phyloP scores from a whole-genome alignment of 1,140 invertebrate genomes.

The Propsilocerus akamusi region DNA sequence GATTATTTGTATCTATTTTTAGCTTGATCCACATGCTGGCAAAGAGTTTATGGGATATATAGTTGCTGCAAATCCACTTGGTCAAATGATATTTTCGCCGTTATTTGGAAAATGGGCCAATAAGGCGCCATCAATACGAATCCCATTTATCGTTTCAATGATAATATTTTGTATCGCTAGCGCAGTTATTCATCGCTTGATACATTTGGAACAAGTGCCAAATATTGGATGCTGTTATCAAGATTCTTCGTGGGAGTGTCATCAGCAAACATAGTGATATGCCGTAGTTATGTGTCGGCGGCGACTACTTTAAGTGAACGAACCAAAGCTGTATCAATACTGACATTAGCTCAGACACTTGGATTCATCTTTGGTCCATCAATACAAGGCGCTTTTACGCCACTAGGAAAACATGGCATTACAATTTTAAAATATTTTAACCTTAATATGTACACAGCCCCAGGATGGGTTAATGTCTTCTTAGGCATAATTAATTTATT shows the following conservation, averaged over 20 bases:
- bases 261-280: slow-evolving; percentile 65
- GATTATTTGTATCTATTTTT: slow-evolving; percentile 16
- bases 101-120: slow-evolving; percentile 74
- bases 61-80: slow-evolving; percentile 73
- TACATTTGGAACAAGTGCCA: slow-evolving; percentile 32
- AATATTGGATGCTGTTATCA: slow-evolving; percentile 53
- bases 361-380: slow-evolving; percentile 76
- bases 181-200: slow-evolving; percentile 56
- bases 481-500: slow-evolving; percentile 56
- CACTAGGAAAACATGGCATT: slow-evolving; percentile 44
- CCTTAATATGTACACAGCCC: slow-evolving; percentile 76
- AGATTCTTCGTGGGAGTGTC: slow-evolving; percentile 70
- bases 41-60: slow-evolving; percentile 73
- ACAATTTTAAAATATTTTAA: slow-evolving; percentile 27
- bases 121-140: slow-evolving; percentile 42
- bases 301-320: slow-evolving; percentile 63
- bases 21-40: slow-evolving; percentile 59
- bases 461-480: slow-evolving; percentile 66
- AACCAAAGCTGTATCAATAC: slow-evolving; percentile 65
- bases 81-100: slow-evolving; percentile 75
- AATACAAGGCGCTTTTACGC: slow-evolving; percentile 53
- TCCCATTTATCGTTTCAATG: slow-evolving; percentile 52
- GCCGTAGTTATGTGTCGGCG: slow-evolving; percentile 68
- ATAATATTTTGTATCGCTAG: slow-evolving; percentile 58
- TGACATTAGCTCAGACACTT: slow-evolving; percentile 69